Percentiles rank a stretch among this genome's conserved stretches.
phyloP scores from a whole-genome alignment of 2,797 vertebrate species.

The Tenualosa ilisha region DNA sequence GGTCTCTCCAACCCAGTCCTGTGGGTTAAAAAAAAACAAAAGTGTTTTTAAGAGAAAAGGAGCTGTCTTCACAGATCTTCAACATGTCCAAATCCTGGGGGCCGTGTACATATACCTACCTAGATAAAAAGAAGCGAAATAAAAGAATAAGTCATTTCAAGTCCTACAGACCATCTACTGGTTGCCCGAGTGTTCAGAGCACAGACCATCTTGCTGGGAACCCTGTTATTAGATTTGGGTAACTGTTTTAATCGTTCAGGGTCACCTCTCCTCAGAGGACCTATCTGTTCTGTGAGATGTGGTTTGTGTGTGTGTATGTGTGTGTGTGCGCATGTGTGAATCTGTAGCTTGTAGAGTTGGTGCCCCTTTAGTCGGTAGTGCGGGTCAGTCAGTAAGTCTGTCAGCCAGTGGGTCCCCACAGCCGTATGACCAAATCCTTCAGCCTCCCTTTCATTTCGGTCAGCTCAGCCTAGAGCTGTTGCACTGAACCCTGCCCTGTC shows the following conservation, averaged over 20 bases:
- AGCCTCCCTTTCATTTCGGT: background rate
- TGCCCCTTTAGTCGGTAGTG: background rate
- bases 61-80: background rate
- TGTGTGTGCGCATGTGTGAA: background rate
- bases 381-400: background rate
- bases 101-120: too few relatives aligned
- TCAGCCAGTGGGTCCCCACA: background rate
- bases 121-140: background rate
- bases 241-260: background rate
- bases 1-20: background rate
- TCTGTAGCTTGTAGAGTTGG: background rate
- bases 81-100: background rate
- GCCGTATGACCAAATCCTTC: background rate
- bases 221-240: background rate
- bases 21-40: background rate
- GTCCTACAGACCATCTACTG: background rate
- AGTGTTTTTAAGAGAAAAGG: background rate
- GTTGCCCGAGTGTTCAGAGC: background rate
- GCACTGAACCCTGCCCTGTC: conserved; percentile 62
- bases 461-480: background rate
- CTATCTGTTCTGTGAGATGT: conserved; percentile 7
- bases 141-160: background rate
- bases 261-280: background rate
- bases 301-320: background rate
- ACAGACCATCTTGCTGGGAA: background rate